Percentiles rank a stretch among this genome's conserved stretches.
phyloP scores from a whole-genome alignment of 2,113 vertebrate genomes.

The Vimba vimba region DNA sequence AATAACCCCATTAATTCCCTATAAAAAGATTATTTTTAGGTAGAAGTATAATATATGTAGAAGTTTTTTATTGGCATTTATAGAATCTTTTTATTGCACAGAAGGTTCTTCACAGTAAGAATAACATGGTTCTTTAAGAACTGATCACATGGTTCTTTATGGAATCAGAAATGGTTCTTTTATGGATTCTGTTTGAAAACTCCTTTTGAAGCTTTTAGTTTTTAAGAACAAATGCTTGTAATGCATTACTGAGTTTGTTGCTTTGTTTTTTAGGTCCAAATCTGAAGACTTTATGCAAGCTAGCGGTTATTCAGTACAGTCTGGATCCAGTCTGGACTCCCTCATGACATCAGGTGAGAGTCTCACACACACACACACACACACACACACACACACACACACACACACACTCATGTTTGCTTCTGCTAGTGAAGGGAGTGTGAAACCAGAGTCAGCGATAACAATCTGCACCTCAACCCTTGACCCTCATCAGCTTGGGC shows the following conservation, averaged over 20 bases:
- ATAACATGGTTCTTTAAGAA: too few relatives aligned
- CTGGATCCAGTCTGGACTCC: constrained; percentile 97
- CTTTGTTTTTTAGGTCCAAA: constrained; percentile 84
- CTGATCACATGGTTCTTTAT: too few relatives aligned
- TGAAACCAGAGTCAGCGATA: constrained; percentile 80
- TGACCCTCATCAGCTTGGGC: constrained; percentile 77
- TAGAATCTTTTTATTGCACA: too few relatives aligned
- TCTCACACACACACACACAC: constrained; percentile 16
- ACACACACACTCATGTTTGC: constrained; percentile 22
- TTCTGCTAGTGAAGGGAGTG: constrained; percentile 68
- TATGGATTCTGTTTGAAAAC: too few relatives aligned
- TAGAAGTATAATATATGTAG: too few relatives aligned
- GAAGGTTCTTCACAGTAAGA: too few relatives aligned
- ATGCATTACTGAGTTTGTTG: neutral
- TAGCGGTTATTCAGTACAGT: constrained; percentile 96
- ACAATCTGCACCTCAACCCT: constrained; percentile 79
- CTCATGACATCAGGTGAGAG: constrained; percentile 94
- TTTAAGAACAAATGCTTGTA: neutral
- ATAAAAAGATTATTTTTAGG: too few relatives aligned
- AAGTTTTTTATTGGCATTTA: too few relatives aligned
- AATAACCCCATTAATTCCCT: too few relatives aligned
- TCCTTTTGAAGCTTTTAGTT: too few relatives aligned
- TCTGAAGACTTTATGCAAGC: constrained; percentile 97
- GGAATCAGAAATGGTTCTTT: too few relatives aligned
- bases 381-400: constrained; percentile 20